Base-by-base conservation (phyloP, 2,888 invertebrate genomes). In the Polydrusus pterygomalis region DNA sequence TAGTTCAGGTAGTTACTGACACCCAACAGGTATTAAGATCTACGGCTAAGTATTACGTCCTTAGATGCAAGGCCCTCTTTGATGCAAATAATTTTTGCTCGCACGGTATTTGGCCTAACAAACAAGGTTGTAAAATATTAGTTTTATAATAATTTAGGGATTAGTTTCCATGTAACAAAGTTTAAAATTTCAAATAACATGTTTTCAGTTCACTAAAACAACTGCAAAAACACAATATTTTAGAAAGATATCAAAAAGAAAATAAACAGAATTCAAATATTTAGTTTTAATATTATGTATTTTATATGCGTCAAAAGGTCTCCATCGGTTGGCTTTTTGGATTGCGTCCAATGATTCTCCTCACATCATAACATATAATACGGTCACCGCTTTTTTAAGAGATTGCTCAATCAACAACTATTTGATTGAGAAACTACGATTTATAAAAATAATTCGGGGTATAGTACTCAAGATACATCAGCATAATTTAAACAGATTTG, bases 321-420 rank as follows among this genome's bases (percentile, higher is more conserved):
- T 67, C 54, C 67, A 40, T n/a, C n/a, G n/a, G 67, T 40, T 20
- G 17, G 15, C 8, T 20, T 54, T 40, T 67, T 67, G 67, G 67
- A 67, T 40, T 11, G 17, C 11, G 18, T 67, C 67, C 67, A 67
- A 67, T 34, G 10, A 17, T 49, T 49, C 30, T 47, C 25, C 13
- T 20, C 51, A 34, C 18, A 70, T 70, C 51, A 47, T 40, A 71
- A 63, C 56, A 71, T 10, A 63, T 10, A 63, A 54, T 64, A 64
- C 64, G 25, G 54, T 71, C 71, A 71, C 34, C 38, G 63, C 64
- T 71, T 71, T 71, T 71, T 71, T 64, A 64, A 71, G 71, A 71
- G 1, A 56, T 63, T 51, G 13, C 62, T 38, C 63, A 63, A 63
- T 63, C 30, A 56, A 65, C 49, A 67, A 64, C 43, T 72, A 30